Evolutionary conservation across 53 echinoderm and acorn worm species (phyloP), one percentile per base, ranked within the genome.

Genomic region (Henricia sp.): DNA sequence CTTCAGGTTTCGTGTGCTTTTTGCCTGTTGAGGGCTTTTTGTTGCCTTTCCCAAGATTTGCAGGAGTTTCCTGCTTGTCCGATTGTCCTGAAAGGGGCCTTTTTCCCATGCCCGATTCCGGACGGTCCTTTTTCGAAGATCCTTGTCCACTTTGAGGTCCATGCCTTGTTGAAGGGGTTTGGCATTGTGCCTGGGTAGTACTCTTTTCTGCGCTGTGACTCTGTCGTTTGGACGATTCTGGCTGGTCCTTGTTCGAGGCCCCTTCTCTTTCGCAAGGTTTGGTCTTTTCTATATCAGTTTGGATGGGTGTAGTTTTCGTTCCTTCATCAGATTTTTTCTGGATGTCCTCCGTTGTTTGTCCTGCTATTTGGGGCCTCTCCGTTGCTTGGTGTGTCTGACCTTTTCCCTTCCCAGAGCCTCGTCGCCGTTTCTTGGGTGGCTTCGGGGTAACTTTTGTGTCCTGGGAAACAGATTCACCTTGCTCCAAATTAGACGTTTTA

Each of bases 71-170:
- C 19, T 25, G 48, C 1, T n/a, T 37, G 37, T 19, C 43, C 38
- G 6, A 2, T 23, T 5, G 40, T 16, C 0, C 34, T 11, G 40
- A 34, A 29, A 40, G 21, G 24, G 0, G 16, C 9, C 82, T 82
- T 28, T 60, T 86, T 35, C 70, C 82, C 50, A 60, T 74, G 24
- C 80, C 42, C 0, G 88, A 82, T 37, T 58, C 66, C 33, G 88
- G 70, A 4, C 80, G 68, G 1, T 70, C 82, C 68, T 68, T 41
- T 19, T 43, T 69, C 3, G 69, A 44, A 29, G 29, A 51, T 0
- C 19, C 67, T 4, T 60, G 41, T 3, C 5, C 16, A 3, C 69
- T 50, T 10, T 58, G 39, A 37, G 14, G 67, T 16, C 28, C 14
- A 50, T 60, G 41, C 14, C 65, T 74, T 8, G 17, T 28, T 8